Evolutionary conservation across 2,888 invertebrate genomes (phyloP).

Genomic region (Blera fallax): DNA sequence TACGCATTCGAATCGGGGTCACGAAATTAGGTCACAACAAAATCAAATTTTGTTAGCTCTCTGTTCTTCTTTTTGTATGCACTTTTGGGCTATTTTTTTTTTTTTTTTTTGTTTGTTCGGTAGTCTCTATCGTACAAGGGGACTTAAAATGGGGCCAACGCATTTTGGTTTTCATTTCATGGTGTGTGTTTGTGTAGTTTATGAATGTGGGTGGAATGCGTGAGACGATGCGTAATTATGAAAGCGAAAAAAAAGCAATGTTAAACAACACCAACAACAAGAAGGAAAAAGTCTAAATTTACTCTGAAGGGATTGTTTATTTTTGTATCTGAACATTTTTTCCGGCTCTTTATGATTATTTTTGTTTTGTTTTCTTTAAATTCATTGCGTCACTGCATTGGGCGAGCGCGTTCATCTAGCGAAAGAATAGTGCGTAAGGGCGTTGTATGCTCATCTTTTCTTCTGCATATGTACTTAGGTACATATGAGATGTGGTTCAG

Average conservation of each 20-base stretch:
- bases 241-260: conserved; percentile 8
- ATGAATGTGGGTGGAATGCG: conserved; percentile 58
- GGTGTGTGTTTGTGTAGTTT: background rate
- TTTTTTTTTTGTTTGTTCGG: conserved; percentile 35
- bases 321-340: conserved; percentile 32
- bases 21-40: conserved; percentile 60
- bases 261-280: background rate
- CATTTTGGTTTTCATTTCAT: conserved; percentile 52
- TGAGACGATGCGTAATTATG: conserved; percentile 46
- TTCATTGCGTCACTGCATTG: conserved; percentile 29
- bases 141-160: conserved; percentile 57
- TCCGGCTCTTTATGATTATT: conserved; percentile 45
- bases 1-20: conserved; percentile 57
- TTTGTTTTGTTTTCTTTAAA: conserved; percentile 32
- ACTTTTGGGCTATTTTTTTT: conserved; percentile 55
- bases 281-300: conserved; percentile 13
- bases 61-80: conserved; percentile 48
- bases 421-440: conserved; percentile 48
- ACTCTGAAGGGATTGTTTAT: conserved; percentile 41
- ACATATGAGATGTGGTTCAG: background rate
- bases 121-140: conserved; percentile 44
- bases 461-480: too few relatives aligned
- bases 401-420: conserved; percentile 6
- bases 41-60: conserved; percentile 61
- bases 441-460: conserved; percentile 27